Evolutionary conservation across 2,888 invertebrate genomes (phyloP), one percentile per base, ranked within the genome.

Genomic region (Ethmia dodecea): DNA sequence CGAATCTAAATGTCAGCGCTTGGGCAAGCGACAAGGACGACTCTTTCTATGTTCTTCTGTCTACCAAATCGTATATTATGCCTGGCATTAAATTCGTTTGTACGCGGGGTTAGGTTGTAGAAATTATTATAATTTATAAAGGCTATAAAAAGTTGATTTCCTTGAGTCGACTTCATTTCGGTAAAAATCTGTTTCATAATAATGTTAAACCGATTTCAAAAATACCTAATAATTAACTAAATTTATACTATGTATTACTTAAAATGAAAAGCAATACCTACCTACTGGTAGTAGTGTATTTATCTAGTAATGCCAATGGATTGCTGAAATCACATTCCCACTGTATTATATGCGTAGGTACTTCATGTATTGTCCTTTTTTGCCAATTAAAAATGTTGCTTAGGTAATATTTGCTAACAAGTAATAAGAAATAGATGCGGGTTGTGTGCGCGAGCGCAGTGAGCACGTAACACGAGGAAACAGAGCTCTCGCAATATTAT

Each of bases 1-100:
- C 60, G 61, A 54, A 51, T 66, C 53, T 49, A 86, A 86, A 84
- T 86, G 83, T 76, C 83, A 84, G 83, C 73, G 74, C 74, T 83
- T 83, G 71, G 72, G 83, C 73, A 83, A 83, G 73, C 69, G 57
- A 72, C 84, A 84, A 86, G 84, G 84, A 83, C 83, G 81, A 77
- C 74, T 83, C 79, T 80, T 83, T 83, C 77, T 75, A 73, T 68
- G 76, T 67, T 63, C 72, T 72, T 79, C 75, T 71, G 63, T 65
- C 67, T 69, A 63, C 64, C 60, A 61, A 67, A 70, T 68, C 58
- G 65, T 66, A 69, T 62, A 78, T 77, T 78, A 80, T 76, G 72
- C 72, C 69, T 80, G 78, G 67, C 78, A 81, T 81, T 83, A 78
- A 72, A 78, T 74, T 60, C 54, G 54, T 61, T 79, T 76, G 71